Evolutionary conservation across 2,888 invertebrate genomes (phyloP), one percentile per base, ranked within the genome.

Genomic region (Eupithecia exiguata): DNA sequence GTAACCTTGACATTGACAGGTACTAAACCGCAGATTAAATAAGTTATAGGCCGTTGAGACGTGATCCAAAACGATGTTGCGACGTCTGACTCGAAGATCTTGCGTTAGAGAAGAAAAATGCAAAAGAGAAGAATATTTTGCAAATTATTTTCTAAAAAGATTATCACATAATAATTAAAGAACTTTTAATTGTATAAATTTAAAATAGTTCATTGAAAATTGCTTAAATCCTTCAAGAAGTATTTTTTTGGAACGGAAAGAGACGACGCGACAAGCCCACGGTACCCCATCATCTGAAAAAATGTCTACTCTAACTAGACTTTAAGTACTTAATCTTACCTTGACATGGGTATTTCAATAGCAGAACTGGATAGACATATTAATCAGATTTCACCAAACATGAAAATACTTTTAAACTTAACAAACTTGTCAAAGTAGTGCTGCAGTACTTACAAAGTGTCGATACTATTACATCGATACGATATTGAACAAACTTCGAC

Each of bases 1-100:
- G 38, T 14, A 21, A 66, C 66, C 66, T 66, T 43, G 66, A 66
- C 66, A 66, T 21, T 65, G 38, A 38, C 40, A 62, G 62, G 62
- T 62, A 58, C 58, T 53, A 21, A 58, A 58, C 21, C 5, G 58
- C 25, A 58, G 10, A 53, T 53, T 53, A 10, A 53, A 53, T 21
- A n/a, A 46, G n/a, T n/a, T 46, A 46, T 46, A n/a, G 18, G 18
- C n/a, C 7, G 46, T 46, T n/a, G 18, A 9, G 46, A n/a, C 7
- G 9, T 46, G 18, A 46, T 46, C 46, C 18, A 46, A 46, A 46
- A 46, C 46, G 9, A 46, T 46, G 6, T 46, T 6, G 46, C 46
- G 18, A 46, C 18, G 18, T 18, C 46, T 46, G n/a, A n/a, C n/a
- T 46, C 46, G 18, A 46, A 46, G 46, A 18, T 0, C 5, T 43